These are phyloP conservation scores for Neomorphus geoffroyi DNA, from an alignment of 2,797 vertebrate species.

Conservation along the genomic window DNA sequence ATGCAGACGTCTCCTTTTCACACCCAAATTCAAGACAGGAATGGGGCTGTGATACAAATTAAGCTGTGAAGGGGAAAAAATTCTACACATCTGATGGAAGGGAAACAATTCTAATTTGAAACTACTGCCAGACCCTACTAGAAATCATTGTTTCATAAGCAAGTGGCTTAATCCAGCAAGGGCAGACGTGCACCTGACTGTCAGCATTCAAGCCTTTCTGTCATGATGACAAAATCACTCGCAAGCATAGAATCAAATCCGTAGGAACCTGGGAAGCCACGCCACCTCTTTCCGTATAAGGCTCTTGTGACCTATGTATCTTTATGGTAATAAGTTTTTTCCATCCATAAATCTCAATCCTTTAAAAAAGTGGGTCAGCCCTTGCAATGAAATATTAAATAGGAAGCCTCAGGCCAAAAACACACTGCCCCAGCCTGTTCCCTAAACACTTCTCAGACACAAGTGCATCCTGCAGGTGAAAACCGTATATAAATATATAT, in stretches of 20 bases:
- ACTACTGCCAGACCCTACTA: background rate
- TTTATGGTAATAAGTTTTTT: background rate
- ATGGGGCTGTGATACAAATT: background rate
- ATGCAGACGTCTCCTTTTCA: background rate
- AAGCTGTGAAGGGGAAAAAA: background rate
- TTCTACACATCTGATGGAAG: background rate
- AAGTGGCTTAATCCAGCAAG: background rate
- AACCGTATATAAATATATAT: too few species aligned
- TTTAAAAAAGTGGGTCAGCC: background rate
- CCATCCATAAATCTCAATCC: background rate
- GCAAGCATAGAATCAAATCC: background rate
- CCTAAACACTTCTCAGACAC: background rate
- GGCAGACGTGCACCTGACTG: background rate
- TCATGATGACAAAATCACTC: background rate
- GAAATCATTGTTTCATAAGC: background rate
- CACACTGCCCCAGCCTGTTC: background rate
- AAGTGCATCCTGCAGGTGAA: too few species aligned
- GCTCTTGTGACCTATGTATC: background rate
- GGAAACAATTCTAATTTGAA: background rate
- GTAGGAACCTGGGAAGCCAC: background rate
- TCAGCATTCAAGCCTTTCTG: background rate
- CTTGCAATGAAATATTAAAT: background rate
- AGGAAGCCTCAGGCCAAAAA: background rate
- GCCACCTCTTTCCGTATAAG: fast-evolving
- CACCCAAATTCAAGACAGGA: background rate